These are phyloP conservation scores for Rhyacophila brunnea DNA, from an alignment of 1,140 invertebrate genomes.

Conservation along the genomic window DNA sequence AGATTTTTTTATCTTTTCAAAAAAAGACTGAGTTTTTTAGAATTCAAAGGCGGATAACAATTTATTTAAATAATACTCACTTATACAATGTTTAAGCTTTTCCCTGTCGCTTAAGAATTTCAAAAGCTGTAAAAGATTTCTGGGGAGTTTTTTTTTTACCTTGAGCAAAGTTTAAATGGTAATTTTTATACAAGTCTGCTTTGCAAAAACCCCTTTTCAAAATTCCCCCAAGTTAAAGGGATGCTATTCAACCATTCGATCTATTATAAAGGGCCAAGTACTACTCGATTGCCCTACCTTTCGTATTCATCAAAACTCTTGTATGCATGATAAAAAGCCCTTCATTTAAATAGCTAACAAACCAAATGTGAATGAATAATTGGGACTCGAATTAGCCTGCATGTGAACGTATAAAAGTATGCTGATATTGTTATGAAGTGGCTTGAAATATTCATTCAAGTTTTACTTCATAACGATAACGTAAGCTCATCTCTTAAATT, in stretches of 20 bases:
- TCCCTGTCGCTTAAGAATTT: background rate
- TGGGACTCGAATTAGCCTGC: too few species aligned
- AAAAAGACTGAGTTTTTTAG: too few species aligned
- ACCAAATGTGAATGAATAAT: background rate
- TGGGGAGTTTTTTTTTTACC: conserved; percentile 14
- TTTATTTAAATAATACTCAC: too few species aligned
- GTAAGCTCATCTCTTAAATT: too few species aligned
- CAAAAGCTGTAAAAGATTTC: conserved; percentile 3
- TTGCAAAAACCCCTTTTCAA: conserved; percentile 12
- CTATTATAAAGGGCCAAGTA: conserved; percentile 13
- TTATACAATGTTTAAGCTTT: too few species aligned
- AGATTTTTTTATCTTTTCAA: too few species aligned
- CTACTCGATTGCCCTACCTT: conserved; percentile 14
- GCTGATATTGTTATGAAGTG: too few species aligned
- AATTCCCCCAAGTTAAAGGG: background rate
- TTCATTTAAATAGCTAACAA: conserved; percentile 6
- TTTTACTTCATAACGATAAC: too few species aligned
- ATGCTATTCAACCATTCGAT: conserved; percentile 24
- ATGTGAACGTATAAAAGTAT: too few species aligned
- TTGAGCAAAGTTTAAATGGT: conserved; percentile 13
- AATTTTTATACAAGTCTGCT: conserved; percentile 11
- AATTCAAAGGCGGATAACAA: too few species aligned
- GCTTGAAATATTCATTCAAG: too few species aligned
- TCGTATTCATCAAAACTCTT: conserved; percentile 14
- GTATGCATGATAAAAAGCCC: conserved; percentile 3